These are phyloP conservation scores for Papilio xuthus DNA, from an alignment of 1,140 invertebrate species.

Conservation along the genomic window DNA sequence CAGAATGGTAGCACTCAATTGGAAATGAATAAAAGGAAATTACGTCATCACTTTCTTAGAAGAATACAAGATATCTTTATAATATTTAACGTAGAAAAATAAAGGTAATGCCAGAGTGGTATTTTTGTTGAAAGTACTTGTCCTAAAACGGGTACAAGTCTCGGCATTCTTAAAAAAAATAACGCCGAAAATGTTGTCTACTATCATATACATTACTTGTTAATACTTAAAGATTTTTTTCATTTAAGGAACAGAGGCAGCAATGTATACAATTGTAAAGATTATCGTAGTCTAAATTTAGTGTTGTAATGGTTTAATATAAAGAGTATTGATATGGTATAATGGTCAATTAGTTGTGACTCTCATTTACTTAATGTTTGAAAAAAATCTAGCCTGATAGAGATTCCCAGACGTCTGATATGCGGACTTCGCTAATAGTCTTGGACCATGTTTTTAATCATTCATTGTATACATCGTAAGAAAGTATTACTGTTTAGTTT, in stretches of 20 bases:
- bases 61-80: no score
- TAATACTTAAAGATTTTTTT: neutral
- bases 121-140: no score
- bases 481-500: neutral
- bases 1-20: neutral
- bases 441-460: neutral
- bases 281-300: neutral
- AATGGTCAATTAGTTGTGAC: constrained; percentile 1
- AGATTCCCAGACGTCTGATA: constrained; percentile 25
- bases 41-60: neutral
- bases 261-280: neutral
- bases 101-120: no score
- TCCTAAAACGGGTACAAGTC: no score
- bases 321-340: neutral
- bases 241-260: neutral
- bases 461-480: neutral
- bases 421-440: constrained; percentile 7
- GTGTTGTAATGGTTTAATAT: constrained; percentile 7
- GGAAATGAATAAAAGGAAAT: neutral
- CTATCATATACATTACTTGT: neutral
- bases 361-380: neutral
- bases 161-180: no score
- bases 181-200: no score
- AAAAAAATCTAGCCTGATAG: neutral
- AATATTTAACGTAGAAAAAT: no score